Conservation (phyloP, 2,888 invertebrate genomes). For the Phania funesta region DNA sequence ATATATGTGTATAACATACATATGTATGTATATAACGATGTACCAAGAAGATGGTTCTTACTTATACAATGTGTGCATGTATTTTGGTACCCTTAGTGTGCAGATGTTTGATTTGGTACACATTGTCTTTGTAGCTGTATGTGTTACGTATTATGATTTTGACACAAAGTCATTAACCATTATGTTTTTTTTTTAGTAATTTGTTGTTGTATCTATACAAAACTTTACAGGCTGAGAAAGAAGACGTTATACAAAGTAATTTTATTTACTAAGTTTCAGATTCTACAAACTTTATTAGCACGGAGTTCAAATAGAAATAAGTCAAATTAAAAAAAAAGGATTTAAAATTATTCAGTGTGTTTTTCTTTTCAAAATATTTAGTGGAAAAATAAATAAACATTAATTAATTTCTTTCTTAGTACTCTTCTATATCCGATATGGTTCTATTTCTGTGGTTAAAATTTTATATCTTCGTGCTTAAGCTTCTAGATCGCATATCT, state of each 20-base stretch:
- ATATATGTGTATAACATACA: neutral
- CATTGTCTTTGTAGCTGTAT: neutral
- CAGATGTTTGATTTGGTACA: neutral
- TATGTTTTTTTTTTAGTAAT: conserved; percentile 58
- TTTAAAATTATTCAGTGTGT: too few species aligned
- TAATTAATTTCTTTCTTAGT: too few species aligned
- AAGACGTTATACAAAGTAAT: neutral
- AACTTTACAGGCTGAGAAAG: neutral
- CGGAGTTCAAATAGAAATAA: too few species aligned
- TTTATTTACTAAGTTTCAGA: neutral
- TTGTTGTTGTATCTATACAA: conserved; percentile 5
- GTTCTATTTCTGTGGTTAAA: too few species aligned
- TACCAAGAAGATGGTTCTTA: too few species aligned
- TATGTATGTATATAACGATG: neutral
- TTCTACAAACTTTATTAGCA: too few species aligned
- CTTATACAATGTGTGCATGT: neutral
- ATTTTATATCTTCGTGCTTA: too few species aligned
- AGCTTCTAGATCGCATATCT: too few species aligned
- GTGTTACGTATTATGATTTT: conserved; percentile 48
- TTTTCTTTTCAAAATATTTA: too few species aligned
- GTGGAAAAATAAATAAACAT: too few species aligned
- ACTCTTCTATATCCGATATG: too few species aligned
- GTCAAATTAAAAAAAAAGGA: too few species aligned
- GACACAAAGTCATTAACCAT: conserved; percentile 67
- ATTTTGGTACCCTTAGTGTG: neutral